Evolutionary conservation across 2,113 vertebrate genomes (phyloP).

Genomic region (Macquaria ambigua): DNA sequence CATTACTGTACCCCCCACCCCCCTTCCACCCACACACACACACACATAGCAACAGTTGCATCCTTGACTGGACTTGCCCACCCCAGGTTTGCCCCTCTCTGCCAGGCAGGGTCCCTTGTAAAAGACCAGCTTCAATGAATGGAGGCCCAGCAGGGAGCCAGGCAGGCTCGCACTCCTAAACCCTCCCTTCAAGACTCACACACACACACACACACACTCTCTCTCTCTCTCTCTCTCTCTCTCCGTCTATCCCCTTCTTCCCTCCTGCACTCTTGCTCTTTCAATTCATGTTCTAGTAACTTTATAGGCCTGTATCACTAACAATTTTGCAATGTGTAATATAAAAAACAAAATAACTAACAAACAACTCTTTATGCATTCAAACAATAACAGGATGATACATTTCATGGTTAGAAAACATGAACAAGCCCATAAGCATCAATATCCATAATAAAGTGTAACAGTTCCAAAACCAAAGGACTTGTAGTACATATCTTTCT

Average conservation of each 20-base stretch:
- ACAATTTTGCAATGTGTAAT: not conserved
- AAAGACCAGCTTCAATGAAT: conserved; percentile 81
- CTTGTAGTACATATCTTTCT: conserved; percentile 26
- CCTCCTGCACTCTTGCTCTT: conserved; percentile 28
- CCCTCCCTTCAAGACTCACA: conserved; percentile 34
- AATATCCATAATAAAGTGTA: conserved; percentile 49
- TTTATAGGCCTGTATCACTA: conserved; percentile 38
- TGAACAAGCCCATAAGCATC: conserved; percentile 31
- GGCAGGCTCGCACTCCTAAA: conserved; percentile 52
- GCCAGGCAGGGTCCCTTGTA: conserved; percentile 78
- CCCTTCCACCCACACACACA: too few species aligned
- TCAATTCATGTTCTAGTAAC: conserved; percentile 14
- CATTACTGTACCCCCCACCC: conserved; percentile 12
- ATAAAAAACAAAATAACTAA: conserved; percentile 19
- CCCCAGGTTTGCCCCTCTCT: conserved; percentile 70
- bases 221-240: conserved; percentile 38
- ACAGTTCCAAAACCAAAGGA: conserved; percentile 44
- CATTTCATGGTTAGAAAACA: conserved; percentile 11
- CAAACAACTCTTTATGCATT: conserved; percentile 18
- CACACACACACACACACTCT: conserved; percentile 40
- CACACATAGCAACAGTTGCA: conserved; percentile 73
- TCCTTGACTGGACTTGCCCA: conserved; percentile 63
- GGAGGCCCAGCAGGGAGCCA: conserved; percentile 76
- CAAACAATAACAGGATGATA: conserved; percentile 37
- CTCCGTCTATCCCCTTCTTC: conserved; percentile 22